Conservation (phyloP, 1,140 invertebrate species). For the Macrotrachela quadricornifera region DNA sequence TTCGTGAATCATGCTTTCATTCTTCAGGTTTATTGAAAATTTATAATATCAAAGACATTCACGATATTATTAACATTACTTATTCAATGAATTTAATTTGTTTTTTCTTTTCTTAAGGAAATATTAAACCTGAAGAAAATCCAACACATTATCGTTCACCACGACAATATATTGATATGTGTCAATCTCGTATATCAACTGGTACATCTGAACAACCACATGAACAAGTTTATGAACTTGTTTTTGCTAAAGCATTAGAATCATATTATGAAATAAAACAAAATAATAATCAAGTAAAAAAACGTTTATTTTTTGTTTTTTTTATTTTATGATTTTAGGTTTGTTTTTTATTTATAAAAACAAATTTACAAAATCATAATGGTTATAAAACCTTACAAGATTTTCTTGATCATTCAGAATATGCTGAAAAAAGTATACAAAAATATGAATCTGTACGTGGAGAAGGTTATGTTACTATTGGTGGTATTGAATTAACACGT, state of each 20-base stretch:
- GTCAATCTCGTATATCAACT: too few species aligned
- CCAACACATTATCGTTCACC: slow-evolving; percentile 7
- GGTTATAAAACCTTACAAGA: slow-evolving; percentile 25
- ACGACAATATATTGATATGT: background rate
- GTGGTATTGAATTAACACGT: slow-evolving; percentile 33
- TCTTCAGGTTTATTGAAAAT: slow-evolving; percentile 37
- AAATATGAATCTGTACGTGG: slow-evolving; percentile 43
- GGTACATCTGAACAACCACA: too few species aligned
- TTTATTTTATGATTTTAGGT: background rate
- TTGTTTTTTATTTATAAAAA: slow-evolving; percentile 4
- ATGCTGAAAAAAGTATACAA: slow-evolving; percentile 34
- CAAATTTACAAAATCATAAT: background rate
- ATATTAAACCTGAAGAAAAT: slow-evolving; percentile 4
- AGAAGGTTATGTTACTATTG: slow-evolving; percentile 37
- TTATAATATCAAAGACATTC: too few species aligned
- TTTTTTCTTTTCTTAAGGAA: too few species aligned
- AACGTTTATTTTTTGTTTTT: background rate
- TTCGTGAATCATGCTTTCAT: slow-evolving; percentile 32
- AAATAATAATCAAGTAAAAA: background rate
- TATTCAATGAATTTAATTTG: too few species aligned
- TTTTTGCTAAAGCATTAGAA: slow-evolving; percentile 3
- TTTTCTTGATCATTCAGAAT: slow-evolving; percentile 40
- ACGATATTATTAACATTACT: too few species aligned
- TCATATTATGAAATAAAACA: slow-evolving; percentile 4
- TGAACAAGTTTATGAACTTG: slow-evolving; percentile 4